Evolutionary conservation across 2,888 invertebrate species (phyloP), one percentile per base, ranked within the genome.

Genomic region (Mantis religiosa): DNA sequence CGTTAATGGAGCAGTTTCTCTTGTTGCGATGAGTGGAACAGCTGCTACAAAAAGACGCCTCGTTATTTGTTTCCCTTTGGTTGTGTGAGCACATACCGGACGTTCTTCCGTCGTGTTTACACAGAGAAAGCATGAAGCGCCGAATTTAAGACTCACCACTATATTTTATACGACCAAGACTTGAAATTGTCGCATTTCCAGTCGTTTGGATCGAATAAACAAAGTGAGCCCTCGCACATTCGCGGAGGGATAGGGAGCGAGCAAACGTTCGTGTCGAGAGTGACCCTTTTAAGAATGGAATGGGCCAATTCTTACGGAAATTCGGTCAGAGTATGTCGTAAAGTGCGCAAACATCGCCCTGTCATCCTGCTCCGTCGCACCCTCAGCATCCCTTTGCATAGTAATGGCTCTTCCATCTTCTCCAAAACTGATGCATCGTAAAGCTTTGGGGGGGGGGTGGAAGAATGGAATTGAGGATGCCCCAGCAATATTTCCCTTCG

Each of bases 291-390:
- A 84, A 82, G 88, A 83, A 88, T 88, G 85, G 86, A 88, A 86
- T 87, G 87, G 89, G 89, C 47, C 89, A 87, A 89, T 89, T 89
- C 89, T 89, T 89, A 89, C 89, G 87, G 89, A 89, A 89, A 89
- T 89, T 87, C 89, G 34, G 84, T 87, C 82, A 82, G 87, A 89
- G 89, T 83, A 83, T 89, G 87, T 84, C 89, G 87, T 89, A 89
- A 89, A 89, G 34, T 87, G 81, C 82, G 15, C 86, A 34, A 84
- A 82, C 28, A 28, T 71, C 54, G 54, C 54, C 54, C 54, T 71
- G 54, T 71, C 54, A 71, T 71, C 20, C 54, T 71, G 20, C 54
- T 81, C n/a, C 71, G 28, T 86, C 54, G 25, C 25, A 86, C 71
- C 27, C 30, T 34, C 87, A 71, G 20, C 82, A 34, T 87, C 82